A percentile compares a stretch with the other conserved stretches of the same genome.
These are phyloP conservation scores for Ametastegia equiseti DNA, from an alignment of 2,888 invertebrate genomes.

Conservation along the genomic window DNA sequence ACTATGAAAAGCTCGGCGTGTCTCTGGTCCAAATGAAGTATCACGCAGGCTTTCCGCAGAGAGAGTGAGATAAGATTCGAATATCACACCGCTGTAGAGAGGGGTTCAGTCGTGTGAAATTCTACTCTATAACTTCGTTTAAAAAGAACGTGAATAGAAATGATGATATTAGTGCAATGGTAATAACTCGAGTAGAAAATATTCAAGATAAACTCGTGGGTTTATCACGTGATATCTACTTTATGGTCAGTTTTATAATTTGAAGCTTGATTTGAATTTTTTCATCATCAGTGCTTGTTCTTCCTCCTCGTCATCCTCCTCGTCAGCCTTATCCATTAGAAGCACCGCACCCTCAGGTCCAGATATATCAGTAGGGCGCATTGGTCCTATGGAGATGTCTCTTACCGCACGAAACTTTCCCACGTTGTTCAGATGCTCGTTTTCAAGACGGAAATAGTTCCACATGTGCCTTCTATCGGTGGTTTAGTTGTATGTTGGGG, in stretches of 20 bases:
- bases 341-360: constrained; percentile 28
- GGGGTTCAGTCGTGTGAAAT: not conserved
- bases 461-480: constrained; percentile 83
- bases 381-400: constrained; percentile 81
- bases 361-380: constrained; percentile 55
- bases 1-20: constrained; percentile 6
- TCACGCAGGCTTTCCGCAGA: not conserved
- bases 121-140: not conserved
- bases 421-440: constrained; percentile 86
- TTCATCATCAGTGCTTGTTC: not conserved
- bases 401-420: constrained; percentile 84
- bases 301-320: constrained; percentile 41
- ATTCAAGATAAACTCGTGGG: not conserved
- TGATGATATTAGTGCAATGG: not conserved
- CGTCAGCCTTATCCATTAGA: constrained; percentile 39
- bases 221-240: not conserved
- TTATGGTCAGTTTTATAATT: constrained; percentile 5
- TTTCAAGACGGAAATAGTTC: constrained; percentile 86
- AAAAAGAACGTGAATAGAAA: not conserved
- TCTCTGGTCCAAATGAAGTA: constrained; percentile 10
- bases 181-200: not conserved
- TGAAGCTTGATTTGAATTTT: constrained; percentile 22
- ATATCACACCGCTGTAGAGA: not conserved
- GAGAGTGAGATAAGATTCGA: not conserved
- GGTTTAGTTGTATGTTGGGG: no score